Base-by-base conservation (phyloP, 2,797 vertebrate species). In the Danio tinwini region DNA sequence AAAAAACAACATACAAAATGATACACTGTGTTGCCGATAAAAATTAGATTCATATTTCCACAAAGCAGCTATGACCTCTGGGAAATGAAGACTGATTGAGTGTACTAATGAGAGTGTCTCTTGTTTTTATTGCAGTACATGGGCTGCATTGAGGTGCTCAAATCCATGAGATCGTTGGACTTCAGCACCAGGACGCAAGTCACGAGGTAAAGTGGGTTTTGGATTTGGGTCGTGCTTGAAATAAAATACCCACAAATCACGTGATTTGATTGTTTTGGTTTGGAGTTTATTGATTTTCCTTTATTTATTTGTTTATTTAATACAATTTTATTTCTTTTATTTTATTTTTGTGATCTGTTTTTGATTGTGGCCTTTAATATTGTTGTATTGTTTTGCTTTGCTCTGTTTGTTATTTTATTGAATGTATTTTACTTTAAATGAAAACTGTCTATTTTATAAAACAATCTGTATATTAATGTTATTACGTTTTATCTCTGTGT, bases 121-220 rank as follows among this genome's bases (percentile, higher is more conserved):
- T 19, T 13, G 16, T 17, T 4, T 45, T n/a, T 16, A 76, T 82
- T 88, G 16, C 88, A 99, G 97, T 99, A 99, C 88, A 98, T 99
- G 97, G 97, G 98, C 78, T 99, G 98, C 88, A 98, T 99, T 1
- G 97, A 98, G 89, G 97, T 99, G 71, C 87, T 97, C 70, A 96
- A 96, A 75, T 98, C 98, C 14, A 99, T 99, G 97, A 94, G 98
- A 21, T 98, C 97, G 14, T 91, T 99, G 76, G 97, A 99, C 88
- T 99, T 99, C 89, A 97, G 92, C 90, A 99, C 97, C 0, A 92
- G 97, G 67, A 99, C 98, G 7, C 97, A 98, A 87, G 97, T 99
- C 88, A 98, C 98, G 71, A 97, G 96, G 98, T 99, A 94, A 85
- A 83, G 10, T 44, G 58, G 17, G 53, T 49, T 71, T 72, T 50